Base-by-base conservation (phyloP, 2,113 vertebrate species). In the Dipodomys stephensi region DNA sequence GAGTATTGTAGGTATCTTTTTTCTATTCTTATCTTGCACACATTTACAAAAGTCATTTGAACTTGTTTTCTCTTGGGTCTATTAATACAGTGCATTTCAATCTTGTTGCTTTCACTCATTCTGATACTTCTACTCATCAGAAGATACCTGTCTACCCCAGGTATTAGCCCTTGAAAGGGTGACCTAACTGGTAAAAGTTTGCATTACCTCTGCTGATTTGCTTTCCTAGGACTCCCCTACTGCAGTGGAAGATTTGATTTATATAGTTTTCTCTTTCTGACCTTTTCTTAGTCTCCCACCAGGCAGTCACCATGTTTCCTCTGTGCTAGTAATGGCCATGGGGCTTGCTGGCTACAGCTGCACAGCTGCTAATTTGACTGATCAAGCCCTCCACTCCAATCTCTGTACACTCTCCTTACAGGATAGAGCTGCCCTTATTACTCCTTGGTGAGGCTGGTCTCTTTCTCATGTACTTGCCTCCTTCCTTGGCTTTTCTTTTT, bases 1-100 rank as follows among this genome's bases (percentile, higher is more conserved):
- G 39, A 39, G 4, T 39, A 39, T 39, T 39, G 39, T 39, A 39
- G 39, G 39, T 39, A 39, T 27, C 60, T 84, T 83, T 32, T 65
- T 85, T 76, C 60, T 64, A 13, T 71, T 90, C 76, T 3, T 32
- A n/a, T 49, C 32, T 67, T 65, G 19, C 44, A 65, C 13, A 94
- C 84, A 53, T 76, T 88, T 78, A 57, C 71, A 30, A 92, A 95
- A 91, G 74, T 60, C 28, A 1, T 77, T 91, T 88, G 76, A 62
- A 82, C 93, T 88, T 89, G 77, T 76, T 91, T 83, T 87, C 60
- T 44, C 90, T 87, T 77, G 27, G 27, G 32, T 72, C 44, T 82
- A 44, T 86, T 49, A 82, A 60, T 27, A 91, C n/a, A 32, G 15
- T n/a, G 35, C 23, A 73, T 87, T 83, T 92, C 74, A 73, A n/a